Conservation (phyloP, 2,888 invertebrate genomes). For the Barypeithes pellucidus region DNA sequence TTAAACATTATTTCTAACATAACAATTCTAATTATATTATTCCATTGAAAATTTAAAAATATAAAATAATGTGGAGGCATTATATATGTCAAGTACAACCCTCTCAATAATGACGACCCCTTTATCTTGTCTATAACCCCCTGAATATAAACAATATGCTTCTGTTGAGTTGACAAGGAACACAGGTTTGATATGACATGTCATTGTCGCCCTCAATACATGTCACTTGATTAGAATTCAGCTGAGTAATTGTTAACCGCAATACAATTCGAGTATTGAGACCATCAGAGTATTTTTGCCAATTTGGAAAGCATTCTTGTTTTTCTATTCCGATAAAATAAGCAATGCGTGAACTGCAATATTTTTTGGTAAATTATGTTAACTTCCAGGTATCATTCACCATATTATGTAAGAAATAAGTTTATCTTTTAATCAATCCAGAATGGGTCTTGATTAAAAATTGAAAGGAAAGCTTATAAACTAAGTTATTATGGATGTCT, state of each 20-base stretch:
- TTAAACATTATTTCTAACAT: no score
- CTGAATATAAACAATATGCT: conserved; percentile 53
- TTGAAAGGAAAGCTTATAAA: no score
- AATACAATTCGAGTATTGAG: conserved; percentile 32
- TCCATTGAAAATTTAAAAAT: conserved; percentile 20
- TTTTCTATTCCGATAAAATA: not conserved
- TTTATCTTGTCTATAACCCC: conserved; percentile 52
- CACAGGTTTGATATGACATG: conserved; percentile 54
- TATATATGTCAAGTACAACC: conserved; percentile 54
- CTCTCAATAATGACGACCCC: conserved; percentile 53
- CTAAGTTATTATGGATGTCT: no score
- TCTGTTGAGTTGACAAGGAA: conserved; percentile 53
- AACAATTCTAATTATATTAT: not conserved
- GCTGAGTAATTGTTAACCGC: conserved; percentile 44
- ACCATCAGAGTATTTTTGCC: conserved; percentile 21
- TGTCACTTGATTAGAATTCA: conserved; percentile 45
- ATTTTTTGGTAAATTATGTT: no score
- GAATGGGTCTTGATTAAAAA: no score
- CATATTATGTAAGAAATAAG: no score
- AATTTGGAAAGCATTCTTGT: conserved; percentile 1
- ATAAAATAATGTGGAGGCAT: conserved; percentile 50
- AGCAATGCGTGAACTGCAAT: not conserved
- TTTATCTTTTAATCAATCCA: no score
- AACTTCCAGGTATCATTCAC: no score
- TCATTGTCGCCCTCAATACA: conserved; percentile 51